A percentile compares a stretch with the other conserved stretches of the same genome.
Conservation (phyloP, 1,140 invertebrate genomes). For the Bombus polaris region DNA sequence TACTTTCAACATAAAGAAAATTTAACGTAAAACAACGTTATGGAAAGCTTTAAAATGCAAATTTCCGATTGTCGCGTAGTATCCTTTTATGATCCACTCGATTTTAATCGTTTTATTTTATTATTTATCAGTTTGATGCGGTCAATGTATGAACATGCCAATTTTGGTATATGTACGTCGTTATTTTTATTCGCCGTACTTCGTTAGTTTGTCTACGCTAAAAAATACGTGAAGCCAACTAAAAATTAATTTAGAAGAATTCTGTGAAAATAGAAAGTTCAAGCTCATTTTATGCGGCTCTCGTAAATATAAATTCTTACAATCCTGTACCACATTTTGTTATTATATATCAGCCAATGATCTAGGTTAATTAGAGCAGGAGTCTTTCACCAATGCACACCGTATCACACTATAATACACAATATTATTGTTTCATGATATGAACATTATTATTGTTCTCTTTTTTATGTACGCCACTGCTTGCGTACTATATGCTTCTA, state of each 20-base stretch:
- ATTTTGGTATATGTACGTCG: not conserved
- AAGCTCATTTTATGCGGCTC: conserved; percentile 14
- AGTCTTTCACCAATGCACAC: conserved; percentile 80
- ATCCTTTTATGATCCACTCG: not conserved
- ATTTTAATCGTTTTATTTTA: not conserved
- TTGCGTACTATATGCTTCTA: conserved; percentile 1
- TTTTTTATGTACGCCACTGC: not conserved
- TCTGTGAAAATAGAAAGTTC: not conserved
- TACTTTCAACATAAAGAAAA: not conserved
- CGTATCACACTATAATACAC: conserved; percentile 82
- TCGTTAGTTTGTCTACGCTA: not conserved
- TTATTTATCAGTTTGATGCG: not conserved
- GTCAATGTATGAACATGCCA: not conserved
- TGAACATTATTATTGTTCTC: conserved; percentile 13
- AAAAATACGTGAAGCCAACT: conserved; percentile 23
- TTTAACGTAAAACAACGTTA: not conserved
- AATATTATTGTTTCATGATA: conserved; percentile 79
- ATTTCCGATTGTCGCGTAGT: too few species aligned
- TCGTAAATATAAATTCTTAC: not conserved
- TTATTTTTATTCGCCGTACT: not conserved
- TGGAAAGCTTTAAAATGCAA: too few species aligned
- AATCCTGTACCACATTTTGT: not conserved
- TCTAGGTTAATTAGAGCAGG: conserved; percentile 75
- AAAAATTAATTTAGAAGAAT: not conserved
- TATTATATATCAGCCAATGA: conserved; percentile 52